Evolutionary conservation across 2,888 invertebrate species (phyloP).

Genomic region (Mythimna albipuncta): DNA sequence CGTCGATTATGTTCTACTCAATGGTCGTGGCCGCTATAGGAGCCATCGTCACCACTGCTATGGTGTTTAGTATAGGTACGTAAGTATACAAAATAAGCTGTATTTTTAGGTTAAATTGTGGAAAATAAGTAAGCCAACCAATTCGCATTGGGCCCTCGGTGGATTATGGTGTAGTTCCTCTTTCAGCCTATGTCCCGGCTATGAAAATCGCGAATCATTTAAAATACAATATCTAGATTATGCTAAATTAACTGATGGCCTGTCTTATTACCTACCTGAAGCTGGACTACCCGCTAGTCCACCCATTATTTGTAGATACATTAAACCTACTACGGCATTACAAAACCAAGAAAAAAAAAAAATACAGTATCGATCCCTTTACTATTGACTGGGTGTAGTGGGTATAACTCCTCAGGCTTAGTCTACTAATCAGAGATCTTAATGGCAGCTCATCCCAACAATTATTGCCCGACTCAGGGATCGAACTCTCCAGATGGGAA

Average conservation of each 20-base stretch:
- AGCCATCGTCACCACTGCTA: constrained; percentile 69
- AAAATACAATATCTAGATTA: no score
- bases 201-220: not conserved
- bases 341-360: not conserved
- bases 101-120: not conserved
- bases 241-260: not conserved
- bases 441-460: not conserved
- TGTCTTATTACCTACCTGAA: no score
- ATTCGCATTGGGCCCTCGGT: not conserved
- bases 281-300: no score
- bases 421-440: not conserved
- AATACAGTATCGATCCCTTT: not conserved
- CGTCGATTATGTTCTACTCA: constrained; percentile 79
- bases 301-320: not conserved
- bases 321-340: not conserved
- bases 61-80: constrained; percentile 74
- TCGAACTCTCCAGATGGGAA: not conserved
- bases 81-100: constrained; percentile 60
- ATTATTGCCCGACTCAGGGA: not conserved
- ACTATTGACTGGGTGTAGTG: not conserved
- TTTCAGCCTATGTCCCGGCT: not conserved
- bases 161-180: not conserved
- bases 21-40: constrained; percentile 76
- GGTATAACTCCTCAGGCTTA: not conserved
- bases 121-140: not conserved